Percentiles rank a stretch among this genome's conserved stretches.
phyloP scores from a whole-genome alignment of 2,113 vertebrate genomes.

The Falcunculus frontatus region DNA sequence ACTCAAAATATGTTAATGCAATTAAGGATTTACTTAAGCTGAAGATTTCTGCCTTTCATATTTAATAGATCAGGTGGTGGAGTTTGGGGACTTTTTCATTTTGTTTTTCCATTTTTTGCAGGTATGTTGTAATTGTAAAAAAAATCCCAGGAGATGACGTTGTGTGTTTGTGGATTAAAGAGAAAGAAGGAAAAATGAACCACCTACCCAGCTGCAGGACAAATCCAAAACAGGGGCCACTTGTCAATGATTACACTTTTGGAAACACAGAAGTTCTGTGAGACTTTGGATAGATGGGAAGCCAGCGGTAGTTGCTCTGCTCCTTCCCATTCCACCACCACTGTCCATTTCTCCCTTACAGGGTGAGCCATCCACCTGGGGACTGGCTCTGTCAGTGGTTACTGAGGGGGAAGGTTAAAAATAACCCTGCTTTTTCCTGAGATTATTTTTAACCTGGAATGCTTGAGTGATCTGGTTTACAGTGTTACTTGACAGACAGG shows the following conservation, averaged over 20 bases:
- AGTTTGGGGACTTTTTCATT: fast-evolving
- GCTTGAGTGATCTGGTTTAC: background rate
- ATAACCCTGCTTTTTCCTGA: background rate
- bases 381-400: background rate
- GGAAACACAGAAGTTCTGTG: background rate
- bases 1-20: background rate
- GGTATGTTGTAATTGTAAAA: background rate
- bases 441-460: constrained; percentile 39
- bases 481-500: background rate
- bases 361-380: background rate
- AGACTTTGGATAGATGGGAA: background rate
- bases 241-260: background rate
- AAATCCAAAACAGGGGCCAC: background rate
- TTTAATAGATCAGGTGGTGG: background rate
- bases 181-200: background rate
- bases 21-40: background rate
- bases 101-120: background rate
- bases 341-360: background rate
- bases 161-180: background rate
- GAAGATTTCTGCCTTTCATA: background rate
- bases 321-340: background rate
- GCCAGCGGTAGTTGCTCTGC: background rate
- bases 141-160: background rate
- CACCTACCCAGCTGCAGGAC: background rate
- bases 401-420: background rate